phyloP scores from a whole-genome alignment of 2,888 invertebrate genomes.

The Formica aserva region DNA sequence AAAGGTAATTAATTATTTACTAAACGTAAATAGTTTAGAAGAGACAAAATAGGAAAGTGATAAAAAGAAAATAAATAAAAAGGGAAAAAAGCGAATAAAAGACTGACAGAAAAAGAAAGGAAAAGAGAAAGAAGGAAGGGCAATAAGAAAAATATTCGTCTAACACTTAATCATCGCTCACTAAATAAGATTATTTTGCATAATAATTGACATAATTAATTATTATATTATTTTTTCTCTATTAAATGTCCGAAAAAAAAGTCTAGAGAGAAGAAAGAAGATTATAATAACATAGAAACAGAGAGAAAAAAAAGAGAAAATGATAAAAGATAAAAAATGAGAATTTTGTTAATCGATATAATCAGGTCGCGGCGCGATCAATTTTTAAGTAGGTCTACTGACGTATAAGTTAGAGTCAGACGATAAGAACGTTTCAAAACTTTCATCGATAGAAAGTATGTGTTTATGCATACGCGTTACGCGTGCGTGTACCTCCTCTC shows the following conservation, averaged over 20 bases:
- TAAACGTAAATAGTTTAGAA: not conserved
- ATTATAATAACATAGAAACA: not conserved
- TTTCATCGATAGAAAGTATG: conserved; percentile 31
- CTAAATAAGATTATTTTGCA: not conserved
- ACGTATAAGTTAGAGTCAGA: not conserved
- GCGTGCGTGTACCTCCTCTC: not conserved
- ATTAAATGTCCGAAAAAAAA: not conserved
- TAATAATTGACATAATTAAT: not conserved
- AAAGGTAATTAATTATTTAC: not conserved
- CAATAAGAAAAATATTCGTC: not conserved
- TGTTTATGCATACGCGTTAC: not conserved
- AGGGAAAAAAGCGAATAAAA: not conserved
- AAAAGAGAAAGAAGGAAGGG: not conserved
- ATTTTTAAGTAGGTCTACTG: not conserved
- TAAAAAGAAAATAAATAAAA: not conserved
- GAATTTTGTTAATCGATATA: not conserved
- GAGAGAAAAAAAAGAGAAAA: not conserved
- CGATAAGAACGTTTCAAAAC: not conserved
- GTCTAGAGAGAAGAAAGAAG: not conserved
- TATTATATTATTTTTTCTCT: not conserved
- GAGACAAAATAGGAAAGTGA: not conserved
- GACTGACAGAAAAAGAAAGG: not conserved
- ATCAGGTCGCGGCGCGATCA: not conserved
- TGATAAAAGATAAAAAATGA: not conserved
- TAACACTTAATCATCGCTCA: not conserved